Base-by-base conservation (phyloP, 2,797 vertebrate species). In the Channallabes apus region DNA sequence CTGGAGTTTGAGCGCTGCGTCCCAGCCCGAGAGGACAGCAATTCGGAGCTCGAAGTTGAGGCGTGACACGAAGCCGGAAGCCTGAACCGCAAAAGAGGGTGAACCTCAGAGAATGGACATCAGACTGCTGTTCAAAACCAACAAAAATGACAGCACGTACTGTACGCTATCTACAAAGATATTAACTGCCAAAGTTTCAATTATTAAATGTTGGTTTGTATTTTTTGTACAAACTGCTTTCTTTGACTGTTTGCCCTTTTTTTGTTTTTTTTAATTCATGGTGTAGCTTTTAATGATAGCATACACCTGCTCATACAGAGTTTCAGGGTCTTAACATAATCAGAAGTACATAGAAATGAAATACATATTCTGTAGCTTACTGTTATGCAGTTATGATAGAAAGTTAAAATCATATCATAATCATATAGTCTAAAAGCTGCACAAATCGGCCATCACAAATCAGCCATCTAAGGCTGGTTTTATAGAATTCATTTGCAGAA, bases 41-140 rank as follows among this genome's bases (percentile, higher is more conserved):
- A 59, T 73, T n/a, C 46, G 4, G 27, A 77, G 78, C 68, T 35
- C 24, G 8, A 41, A 54, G 51, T 29, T 14, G 54, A 76, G 86
- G 71, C 72, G 38, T 77, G 78, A 84, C 86, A 82, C 64, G 6
- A 62, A 54, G 77, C 71, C 46, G 62, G 78, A 62, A 87, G 82
- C 58, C 58, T 75, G 18, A 54, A 67, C 59, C 24, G 0, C 24
- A 32, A 54, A 54, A 32, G 7, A 77, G 20, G 8, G 20, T 58
- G 46, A 62, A 46, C n/a, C 67, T 68, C 24, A 27, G 11, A 58
- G 38, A 73, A 62, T 62, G 58, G 27, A 38, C 65, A 73, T 69
- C 38, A 62, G 6, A 56, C 41, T 77, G 29, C 41, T 76, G 35
- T 76, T 51, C 41, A 64, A 64, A 84, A 77, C 12, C 27, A 56